Percentiles rank a stretch among this genome's conserved stretches.
Conservation (phyloP, 2,797 vertebrate species). For the Diplodus puntazzo region DNA sequence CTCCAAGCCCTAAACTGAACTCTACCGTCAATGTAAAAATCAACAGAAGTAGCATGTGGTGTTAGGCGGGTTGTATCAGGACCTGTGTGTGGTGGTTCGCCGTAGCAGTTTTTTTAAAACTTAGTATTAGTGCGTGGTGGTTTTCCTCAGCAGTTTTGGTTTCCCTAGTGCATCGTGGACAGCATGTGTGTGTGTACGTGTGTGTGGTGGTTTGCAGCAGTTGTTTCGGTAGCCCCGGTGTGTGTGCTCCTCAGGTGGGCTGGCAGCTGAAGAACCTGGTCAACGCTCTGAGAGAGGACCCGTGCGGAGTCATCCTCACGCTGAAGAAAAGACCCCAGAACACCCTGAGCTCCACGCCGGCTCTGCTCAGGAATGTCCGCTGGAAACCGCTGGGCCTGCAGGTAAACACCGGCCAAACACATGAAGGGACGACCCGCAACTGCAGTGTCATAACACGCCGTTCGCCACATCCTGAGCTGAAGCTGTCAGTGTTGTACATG, state of each 20-base stretch:
- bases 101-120: not conserved
- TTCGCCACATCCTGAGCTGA: not conserved
- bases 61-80: not conserved
- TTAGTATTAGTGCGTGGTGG: not conserved
- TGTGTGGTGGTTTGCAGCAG: constrained; percentile 23
- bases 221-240: constrained; percentile 39
- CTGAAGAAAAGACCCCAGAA: constrained; percentile 93
- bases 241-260: constrained; percentile 86
- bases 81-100: constrained; percentile 9
- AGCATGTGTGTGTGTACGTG: constrained; percentile 17
- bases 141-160: constrained; percentile 10
- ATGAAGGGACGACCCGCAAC: not conserved
- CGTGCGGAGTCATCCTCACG: constrained; percentile 91
- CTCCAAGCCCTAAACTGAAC: not conserved
- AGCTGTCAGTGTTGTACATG: not conserved
- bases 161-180: not conserved
- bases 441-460: not conserved
- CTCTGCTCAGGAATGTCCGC: constrained; percentile 91
- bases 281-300: constrained; percentile 91
- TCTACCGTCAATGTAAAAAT: no score
- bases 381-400: constrained; percentile 93
- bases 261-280: constrained; percentile 94
- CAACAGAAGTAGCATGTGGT: no score
- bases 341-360: constrained; percentile 90
- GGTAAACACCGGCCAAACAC: constrained; percentile 75